Base-by-base conservation (phyloP, 2,113 vertebrate species). In the Steatornis caripensis region DNA sequence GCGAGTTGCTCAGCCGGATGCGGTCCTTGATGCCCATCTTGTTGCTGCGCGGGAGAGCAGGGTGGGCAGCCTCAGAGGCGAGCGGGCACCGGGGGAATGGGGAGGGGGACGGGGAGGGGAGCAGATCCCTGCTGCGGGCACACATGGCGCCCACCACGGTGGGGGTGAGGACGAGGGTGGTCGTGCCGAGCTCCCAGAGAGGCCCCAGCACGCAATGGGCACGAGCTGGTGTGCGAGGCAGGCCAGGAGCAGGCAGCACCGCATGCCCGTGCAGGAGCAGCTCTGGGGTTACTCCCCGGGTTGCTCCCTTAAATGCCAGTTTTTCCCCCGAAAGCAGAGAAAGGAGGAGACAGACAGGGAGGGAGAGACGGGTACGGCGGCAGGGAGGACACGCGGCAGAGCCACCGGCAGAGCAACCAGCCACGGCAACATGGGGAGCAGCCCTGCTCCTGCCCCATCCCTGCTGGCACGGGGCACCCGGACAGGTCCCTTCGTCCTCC, bases 1-100 rank as follows among this genome's bases (percentile, higher is more conserved):
- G 98, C 2, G 99, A 98, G 97, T 97, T 98, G 97, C 98, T 98
- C 98, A 99, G 99, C 49, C 99, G 98, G 86, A 99, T 99, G 39
- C 99, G 98, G 94, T 99, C 99, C 95, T 99, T 99, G 97, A 99
- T 99, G 65, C 99, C 99, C 96, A 99, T 98, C 97, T 99, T 99
- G 96, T 98, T 98, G 98, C 99, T 99, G 98, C 20, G 17, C 3
- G 36, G 80, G 64, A 61, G 69, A 95, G 86, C 5, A 2, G 53
- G 76, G 48, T 6, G 78, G 66, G 43, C 23, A 11, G 36, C 5
- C 43, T 97, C 76, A 96, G 94, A 30, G 15, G 0, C 7, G 11
- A 55, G 49, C 5, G 1, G 49, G 34, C 6, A 4, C 51, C 1
- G 0, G 3, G 55, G 9, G 10, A 30, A 45, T 4, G 3, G 15